Percentiles rank a stretch among this genome's conserved stretches.
Evolutionary conservation across 1,140 invertebrate species (phyloP).

Genomic region (Pseudomyrmex pallidus): DNA sequence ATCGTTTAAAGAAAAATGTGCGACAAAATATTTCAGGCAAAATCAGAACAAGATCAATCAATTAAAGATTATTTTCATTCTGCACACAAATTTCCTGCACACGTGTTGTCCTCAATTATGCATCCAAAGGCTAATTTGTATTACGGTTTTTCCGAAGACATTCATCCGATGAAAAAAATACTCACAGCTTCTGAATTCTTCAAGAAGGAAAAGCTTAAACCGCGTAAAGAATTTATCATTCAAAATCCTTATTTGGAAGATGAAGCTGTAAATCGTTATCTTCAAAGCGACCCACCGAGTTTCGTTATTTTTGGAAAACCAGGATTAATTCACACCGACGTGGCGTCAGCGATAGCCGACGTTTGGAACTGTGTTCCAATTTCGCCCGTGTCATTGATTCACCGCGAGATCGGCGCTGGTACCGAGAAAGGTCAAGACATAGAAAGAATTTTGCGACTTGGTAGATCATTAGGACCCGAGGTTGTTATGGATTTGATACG

Average conservation of each 20-base stretch:
- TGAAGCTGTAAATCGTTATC: conserved; percentile 84
- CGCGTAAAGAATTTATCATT: conserved; percentile 38
- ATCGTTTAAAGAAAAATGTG: conserved; percentile 51
- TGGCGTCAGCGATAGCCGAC: conserved; percentile 86
- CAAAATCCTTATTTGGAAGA: conserved; percentile 76
- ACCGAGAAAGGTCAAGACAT: conserved; percentile 84
- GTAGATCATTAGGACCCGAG: conserved; percentile 83
- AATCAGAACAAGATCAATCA: neutral
- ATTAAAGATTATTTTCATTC: conserved; percentile 60
- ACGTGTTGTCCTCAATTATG: conserved; percentile 28
- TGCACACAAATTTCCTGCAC: neutral
- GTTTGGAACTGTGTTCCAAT: conserved; percentile 86
- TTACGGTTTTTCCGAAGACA: conserved; percentile 80
- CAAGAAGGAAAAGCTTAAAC: conserved; percentile 1
- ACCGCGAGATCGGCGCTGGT: conserved; percentile 85
- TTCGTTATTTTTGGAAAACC: conserved; percentile 87
- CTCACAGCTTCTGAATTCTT: conserved; percentile 1
- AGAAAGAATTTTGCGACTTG: conserved; percentile 85
- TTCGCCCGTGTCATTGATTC: conserved; percentile 85
- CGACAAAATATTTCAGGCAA: conserved; percentile 6
- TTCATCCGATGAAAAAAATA: conserved; percentile 75
- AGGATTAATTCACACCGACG: conserved; percentile 81
- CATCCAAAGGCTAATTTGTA: conserved; percentile 81
- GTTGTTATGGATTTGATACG: conserved; percentile 84
- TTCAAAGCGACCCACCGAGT: conserved; percentile 84